Evolutionary conservation across 2,797 vertebrate species (phyloP).

Genomic region (Sorex maritimensis): DNA sequence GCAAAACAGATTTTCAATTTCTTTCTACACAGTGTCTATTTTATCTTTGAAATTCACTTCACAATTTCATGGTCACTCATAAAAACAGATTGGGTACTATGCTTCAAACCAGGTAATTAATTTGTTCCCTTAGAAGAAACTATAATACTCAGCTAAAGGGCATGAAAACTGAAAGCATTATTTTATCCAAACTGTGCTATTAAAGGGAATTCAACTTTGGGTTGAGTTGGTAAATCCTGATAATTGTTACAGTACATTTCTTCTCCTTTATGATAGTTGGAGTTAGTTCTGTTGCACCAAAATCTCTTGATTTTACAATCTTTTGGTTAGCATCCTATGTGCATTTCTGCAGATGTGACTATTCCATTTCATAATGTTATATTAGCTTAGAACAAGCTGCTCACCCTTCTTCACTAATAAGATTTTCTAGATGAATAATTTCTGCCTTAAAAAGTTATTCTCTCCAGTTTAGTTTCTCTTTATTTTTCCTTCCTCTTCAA

Average conservation of each 20-base stretch:
- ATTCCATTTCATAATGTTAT: slow-evolving; percentile 49
- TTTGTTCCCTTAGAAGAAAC: neutral
- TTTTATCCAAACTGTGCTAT: neutral
- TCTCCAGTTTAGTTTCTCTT: neutral
- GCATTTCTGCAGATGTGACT: slow-evolving; percentile 30
- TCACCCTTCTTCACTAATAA: slow-evolving; percentile 67
- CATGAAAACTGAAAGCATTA: neutral
- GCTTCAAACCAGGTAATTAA: neutral
- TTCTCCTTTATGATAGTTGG: neutral
- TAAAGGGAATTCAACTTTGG: neutral
- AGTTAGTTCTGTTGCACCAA: slow-evolving; percentile 7
- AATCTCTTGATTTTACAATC: slow-evolving; percentile 35
- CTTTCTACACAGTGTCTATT: slow-evolving; percentile 22
- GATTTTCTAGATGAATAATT: slow-evolving; percentile 62
- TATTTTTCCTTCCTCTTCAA: slow-evolving; percentile 1
- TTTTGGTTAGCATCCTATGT: neutral
- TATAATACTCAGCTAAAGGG: neutral
- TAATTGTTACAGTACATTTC: slow-evolving; percentile 20
- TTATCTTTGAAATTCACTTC: slow-evolving; percentile 2
- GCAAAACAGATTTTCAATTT: slow-evolving; percentile 30
- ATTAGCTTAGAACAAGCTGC: slow-evolving; percentile 60
- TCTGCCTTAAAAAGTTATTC: slow-evolving; percentile 34
- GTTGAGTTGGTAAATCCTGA: neutral
- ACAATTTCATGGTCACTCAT: slow-evolving; percentile 14
- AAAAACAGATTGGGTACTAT: neutral